Evolutionary conservation across 2,888 invertebrate species (phyloP).

Genomic region (Anaspis maculata): DNA sequence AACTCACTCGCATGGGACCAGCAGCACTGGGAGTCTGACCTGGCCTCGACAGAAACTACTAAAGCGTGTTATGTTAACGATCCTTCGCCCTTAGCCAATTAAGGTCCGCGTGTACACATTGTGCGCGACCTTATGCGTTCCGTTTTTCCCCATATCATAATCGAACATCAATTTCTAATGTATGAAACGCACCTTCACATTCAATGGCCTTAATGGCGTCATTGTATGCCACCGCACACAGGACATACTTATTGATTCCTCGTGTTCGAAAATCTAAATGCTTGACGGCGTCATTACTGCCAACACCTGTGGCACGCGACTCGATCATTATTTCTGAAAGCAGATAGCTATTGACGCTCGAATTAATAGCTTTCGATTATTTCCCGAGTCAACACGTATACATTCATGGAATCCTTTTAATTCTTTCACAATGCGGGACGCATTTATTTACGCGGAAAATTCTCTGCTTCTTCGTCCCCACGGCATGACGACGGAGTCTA

Average conservation of each 20-base stretch:
- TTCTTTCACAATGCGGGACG: slow-evolving; percentile 7
- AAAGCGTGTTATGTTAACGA: too few species aligned
- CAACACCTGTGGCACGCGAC: slow-evolving; percentile 40
- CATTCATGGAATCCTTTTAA: slow-evolving; percentile 24
- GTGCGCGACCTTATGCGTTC: too few species aligned
- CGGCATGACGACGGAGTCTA: too few species aligned
- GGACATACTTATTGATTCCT: too few species aligned
- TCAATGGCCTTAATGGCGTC: too few species aligned
- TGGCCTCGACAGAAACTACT: too few species aligned
- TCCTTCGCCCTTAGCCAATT: too few species aligned
- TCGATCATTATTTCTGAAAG: slow-evolving; percentile 37
- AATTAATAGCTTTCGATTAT: slow-evolving; percentile 40
- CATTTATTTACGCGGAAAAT: slow-evolving; percentile 10
- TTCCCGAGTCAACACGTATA: slow-evolving; percentile 36
- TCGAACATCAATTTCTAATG: too few species aligned
- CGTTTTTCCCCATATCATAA: background rate
- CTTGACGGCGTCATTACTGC: slow-evolving; percentile 34
- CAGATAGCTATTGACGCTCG: slow-evolving; percentile 34
- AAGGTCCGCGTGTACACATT: too few species aligned
- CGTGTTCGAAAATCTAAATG: slow-evolving; percentile 26
- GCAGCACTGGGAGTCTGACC: slow-evolving; percentile 7
- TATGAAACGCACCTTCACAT: too few species aligned
- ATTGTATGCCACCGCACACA: too few species aligned
- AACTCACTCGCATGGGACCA: slow-evolving; percentile 38
- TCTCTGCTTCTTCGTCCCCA: too few species aligned